Evolutionary conservation across 1,140 invertebrate species (phyloP).

Genomic region (Adelges cooleyi): DNA sequence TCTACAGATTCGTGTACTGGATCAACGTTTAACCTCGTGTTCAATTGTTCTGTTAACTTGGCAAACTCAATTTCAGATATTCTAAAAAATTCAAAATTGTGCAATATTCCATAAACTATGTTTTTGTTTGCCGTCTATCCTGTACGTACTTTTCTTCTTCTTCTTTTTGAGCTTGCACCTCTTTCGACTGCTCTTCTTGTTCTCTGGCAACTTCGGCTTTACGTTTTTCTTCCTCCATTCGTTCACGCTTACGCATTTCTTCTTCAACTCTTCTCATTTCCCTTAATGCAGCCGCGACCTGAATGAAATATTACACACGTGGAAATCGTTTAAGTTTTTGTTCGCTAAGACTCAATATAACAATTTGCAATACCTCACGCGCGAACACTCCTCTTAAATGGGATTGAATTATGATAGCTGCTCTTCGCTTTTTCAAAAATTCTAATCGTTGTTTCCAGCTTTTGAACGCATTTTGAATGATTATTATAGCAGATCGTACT

Average conservation of each 20-base stretch:
- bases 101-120: too few relatives aligned
- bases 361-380: slow-evolving; percentile 47
- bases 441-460: slow-evolving; percentile 73
- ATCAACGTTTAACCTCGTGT: slow-evolving; percentile 47
- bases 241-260: slow-evolving; percentile 70
- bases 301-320: slow-evolving; percentile 14
- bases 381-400: slow-evolving; percentile 82
- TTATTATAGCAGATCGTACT: slow-evolving; percentile 57
- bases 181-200: slow-evolving; percentile 35
- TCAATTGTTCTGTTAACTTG: slow-evolving; percentile 60
- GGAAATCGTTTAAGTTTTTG: not conserved
- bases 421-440: slow-evolving; percentile 70
- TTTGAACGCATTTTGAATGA: slow-evolving; percentile 74
- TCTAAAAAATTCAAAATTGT: slow-evolving; percentile 42
- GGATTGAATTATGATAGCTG: slow-evolving; percentile 80
- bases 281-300: slow-evolving; percentile 64
- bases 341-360: not conserved
- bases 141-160: not conserved
- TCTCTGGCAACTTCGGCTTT: slow-evolving; percentile 43
- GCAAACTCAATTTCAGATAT: slow-evolving; percentile 61
- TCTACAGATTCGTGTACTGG: slow-evolving; percentile 60
- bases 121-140: not conserved
- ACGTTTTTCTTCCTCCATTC: slow-evolving; percentile 53
- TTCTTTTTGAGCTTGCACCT: slow-evolving; percentile 3
- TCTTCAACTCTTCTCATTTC: slow-evolving; percentile 88